Evolutionary conservation across 1,140 invertebrate genomes (phyloP).

Genomic region (Drosophila ercepeae): DNA sequence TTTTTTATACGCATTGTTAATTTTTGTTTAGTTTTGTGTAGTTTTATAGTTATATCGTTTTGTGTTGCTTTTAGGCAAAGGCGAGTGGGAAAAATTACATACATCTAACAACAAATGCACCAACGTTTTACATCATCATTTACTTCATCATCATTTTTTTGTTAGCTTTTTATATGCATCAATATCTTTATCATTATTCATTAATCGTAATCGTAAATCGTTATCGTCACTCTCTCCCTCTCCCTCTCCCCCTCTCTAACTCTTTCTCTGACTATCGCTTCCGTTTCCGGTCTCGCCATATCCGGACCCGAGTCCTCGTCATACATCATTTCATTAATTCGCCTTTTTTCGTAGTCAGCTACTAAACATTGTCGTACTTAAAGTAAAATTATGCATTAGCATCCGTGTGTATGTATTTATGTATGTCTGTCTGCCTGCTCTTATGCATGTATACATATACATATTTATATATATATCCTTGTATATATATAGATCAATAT

Average conservation of each 20-base stretch:
- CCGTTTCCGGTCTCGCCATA: slow-evolving; percentile 11
- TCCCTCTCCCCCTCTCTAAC: neutral
- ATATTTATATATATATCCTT: slow-evolving; percentile 33
- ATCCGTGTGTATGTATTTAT: slow-evolving; percentile 20
- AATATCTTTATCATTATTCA: slow-evolving; percentile 41
- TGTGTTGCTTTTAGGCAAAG: slow-evolving; percentile 75
- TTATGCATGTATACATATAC: slow-evolving; percentile 30
- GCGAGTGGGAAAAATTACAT: slow-evolving; percentile 79
- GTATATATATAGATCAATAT: slow-evolving; percentile 50
- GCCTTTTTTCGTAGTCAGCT: slow-evolving; percentile 44
- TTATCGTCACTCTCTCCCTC: slow-evolving; percentile 31
- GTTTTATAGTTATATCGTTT: slow-evolving; percentile 17
- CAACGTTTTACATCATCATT: slow-evolving; percentile 59
- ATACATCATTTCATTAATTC: too few species aligned
- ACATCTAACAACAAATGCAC: slow-evolving; percentile 80
- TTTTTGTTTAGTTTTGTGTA: slow-evolving; percentile 24
- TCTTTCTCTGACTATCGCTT: slow-evolving; percentile 22
- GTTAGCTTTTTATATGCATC: slow-evolving; percentile 18
- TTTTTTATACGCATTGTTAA: slow-evolving; percentile 23
- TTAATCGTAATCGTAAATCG: slow-evolving; percentile 45
- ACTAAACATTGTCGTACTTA: slow-evolving; percentile 63
- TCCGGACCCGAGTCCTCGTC: slow-evolving; percentile 17
- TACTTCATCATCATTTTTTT: slow-evolving; percentile 36
- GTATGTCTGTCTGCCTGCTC: neutral
- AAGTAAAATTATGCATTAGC: slow-evolving; percentile 29